Base-by-base conservation (phyloP, 2,888 invertebrate species). In the Subacronicta megacephala region DNA sequence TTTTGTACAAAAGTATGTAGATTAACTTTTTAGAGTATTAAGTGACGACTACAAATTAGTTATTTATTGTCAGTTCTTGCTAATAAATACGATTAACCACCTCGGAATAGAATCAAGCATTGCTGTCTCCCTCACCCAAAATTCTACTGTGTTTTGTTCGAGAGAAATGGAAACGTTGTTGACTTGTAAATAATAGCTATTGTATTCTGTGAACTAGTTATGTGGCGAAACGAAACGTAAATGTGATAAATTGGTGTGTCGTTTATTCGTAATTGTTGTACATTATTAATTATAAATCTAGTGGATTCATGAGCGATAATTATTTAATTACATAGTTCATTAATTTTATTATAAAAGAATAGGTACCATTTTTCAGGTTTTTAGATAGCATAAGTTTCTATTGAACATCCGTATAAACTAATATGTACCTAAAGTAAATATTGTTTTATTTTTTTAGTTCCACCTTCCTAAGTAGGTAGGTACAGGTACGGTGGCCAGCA, bases 401-500 rank as follows among this genome's bases (percentile, higher is more conserved):
- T 61, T 67, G 56, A 72, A 54, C 72, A 44, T 63, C 43, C 37
- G 36, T 53, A 67, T 59, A 72, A 67, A 67, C 26, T 23, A 17
- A 9, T 26, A 60, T 70, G 49, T 71, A 46, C 12, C 31, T 6
- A 63, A 70, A 56, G 13, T 52, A 37, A 40, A 7, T 17, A 0
- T 33, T 54, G 45, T 66, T 68, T 70, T 54, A 49, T 66, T 71
- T 56, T n/a, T n/a, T n/a, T n/a, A n/a, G n/a, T n/a, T n/a, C n/a
- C n/a, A n/a, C n/a, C n/a, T n/a, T n/a, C n/a, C n/a, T n/a, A n/a
- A n/a, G n/a, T n/a, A n/a, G n/a, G n/a, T n/a, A n/a, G n/a, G n/a
- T n/a, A n/a, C n/a, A n/a, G n/a, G n/a, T n/a, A n/a, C n/a, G n/a
- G n/a, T n/a, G n/a, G n/a, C n/a, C n/a, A n/a, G n/a, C n/a, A n/a